A percentile compares a stretch with the other conserved stretches of the same genome.
Evolutionary conservation across 2,113 vertebrate genomes (phyloP).

Genomic region (Vulpes vulpes): DNA sequence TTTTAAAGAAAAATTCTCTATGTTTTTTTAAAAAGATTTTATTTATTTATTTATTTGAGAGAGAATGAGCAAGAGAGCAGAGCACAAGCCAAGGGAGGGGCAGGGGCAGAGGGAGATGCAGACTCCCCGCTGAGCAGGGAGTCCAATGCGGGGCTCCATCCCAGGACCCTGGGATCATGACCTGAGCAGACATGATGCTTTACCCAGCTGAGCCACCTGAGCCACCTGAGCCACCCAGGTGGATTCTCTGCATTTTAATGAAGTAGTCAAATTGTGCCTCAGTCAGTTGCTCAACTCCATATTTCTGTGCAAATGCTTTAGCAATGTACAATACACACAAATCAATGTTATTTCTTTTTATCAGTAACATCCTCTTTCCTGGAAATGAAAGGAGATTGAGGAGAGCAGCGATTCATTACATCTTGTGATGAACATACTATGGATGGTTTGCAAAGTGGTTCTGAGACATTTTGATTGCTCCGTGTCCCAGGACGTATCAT

Average conservation of each 20-base stretch:
- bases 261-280: background rate
- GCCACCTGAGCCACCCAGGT: no score
- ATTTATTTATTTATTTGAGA: no score
- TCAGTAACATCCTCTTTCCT: background rate
- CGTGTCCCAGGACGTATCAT: background rate
- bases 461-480: background rate
- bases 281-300: background rate
- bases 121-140: no score
- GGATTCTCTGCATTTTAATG: background rate
- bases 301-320: background rate
- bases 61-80: no score
- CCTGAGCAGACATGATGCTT: no score
- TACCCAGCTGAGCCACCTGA: no score
- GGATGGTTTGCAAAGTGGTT: background rate
- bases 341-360: background rate
- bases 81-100: no score
- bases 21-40: background rate
- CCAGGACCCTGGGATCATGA: no score
- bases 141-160: no score
- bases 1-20: background rate
- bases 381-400: background rate
- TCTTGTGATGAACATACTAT: no score
- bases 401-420: background rate
- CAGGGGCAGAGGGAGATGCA: no score
- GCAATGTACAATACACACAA: background rate